Conservation (phyloP, 1,140 invertebrate genomes). For the Drusus annulatus region DNA sequence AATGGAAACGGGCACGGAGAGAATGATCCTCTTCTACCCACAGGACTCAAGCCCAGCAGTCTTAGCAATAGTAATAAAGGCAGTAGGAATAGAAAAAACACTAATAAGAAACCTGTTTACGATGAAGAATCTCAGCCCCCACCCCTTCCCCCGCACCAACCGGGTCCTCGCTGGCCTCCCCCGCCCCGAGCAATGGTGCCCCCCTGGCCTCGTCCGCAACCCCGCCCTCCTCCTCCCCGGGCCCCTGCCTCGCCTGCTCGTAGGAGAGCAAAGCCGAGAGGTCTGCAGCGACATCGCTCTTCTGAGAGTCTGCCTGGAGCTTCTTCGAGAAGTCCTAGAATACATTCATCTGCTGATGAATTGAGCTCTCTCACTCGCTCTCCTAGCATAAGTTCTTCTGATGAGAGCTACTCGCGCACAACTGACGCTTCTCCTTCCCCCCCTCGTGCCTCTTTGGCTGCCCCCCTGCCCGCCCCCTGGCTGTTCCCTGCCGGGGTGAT, state of each 20-base stretch:
- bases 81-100: constrained; percentile 64
- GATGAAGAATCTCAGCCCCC: constrained; percentile 69
- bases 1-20: constrained; percentile 70
- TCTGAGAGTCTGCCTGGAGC: constrained; percentile 77
- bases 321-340: constrained; percentile 67
- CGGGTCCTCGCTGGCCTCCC: constrained; percentile 67
- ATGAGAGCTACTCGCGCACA: constrained; percentile 85
- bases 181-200: constrained; percentile 69
- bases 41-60: constrained; percentile 70
- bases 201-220: constrained; percentile 73
- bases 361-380: constrained; percentile 84
- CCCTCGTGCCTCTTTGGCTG: constrained; percentile 74
- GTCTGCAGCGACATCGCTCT: constrained; percentile 73
- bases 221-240: constrained; percentile 64
- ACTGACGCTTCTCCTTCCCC: constrained; percentile 75
- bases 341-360: constrained; percentile 86
- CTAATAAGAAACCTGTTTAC: constrained; percentile 55
- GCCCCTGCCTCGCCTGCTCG: constrained; percentile 63
- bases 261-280: constrained; percentile 53
- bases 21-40: constrained; percentile 78
- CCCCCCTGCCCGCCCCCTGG: constrained; percentile 69
- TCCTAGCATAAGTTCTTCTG: constrained; percentile 84
- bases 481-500: constrained; percentile 56
- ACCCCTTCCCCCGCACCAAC: constrained; percentile 70
- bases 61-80: constrained; percentile 65